Evolutionary conservation across 2,113 vertebrate genomes (phyloP).

Genomic region (Phaetusa simplex): DNA sequence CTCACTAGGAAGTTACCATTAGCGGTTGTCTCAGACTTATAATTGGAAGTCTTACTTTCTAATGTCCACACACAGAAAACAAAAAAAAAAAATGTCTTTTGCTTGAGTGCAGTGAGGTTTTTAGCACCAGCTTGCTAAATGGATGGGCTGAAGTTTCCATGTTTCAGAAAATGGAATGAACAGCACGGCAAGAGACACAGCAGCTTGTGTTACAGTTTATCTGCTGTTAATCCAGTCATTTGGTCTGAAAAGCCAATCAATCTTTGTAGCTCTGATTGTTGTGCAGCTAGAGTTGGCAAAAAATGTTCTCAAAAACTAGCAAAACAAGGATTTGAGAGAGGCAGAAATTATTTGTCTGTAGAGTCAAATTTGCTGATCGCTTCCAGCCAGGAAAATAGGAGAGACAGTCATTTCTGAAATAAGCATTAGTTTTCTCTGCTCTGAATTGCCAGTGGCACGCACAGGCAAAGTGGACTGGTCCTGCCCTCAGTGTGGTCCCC

Average conservation of each 20-base stretch:
- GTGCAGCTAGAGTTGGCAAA: background rate
- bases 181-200: background rate
- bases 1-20: background rate
- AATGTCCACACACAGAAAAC: background rate
- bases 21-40: background rate
- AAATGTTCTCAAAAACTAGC: background rate
- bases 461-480: accelerated
- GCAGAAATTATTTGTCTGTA: background rate
- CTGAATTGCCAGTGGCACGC: background rate
- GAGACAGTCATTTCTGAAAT: background rate
- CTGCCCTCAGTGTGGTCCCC: background rate
- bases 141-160: background rate
- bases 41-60: background rate
- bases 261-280: background rate
- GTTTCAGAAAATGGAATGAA: background rate
- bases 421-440: background rate
- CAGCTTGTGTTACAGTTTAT: background rate
- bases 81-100: background rate
- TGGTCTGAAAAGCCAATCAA: background rate
- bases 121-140: background rate
- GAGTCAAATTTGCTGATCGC: background rate
- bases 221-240: slow-evolving; percentile 22
- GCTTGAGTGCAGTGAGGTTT: background rate
- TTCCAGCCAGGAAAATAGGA: background rate
- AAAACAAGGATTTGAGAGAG: background rate